These are phyloP conservation scores for Sinohyriopsis cumingii DNA, from an alignment of 2,888 invertebrate genomes.

Conservation along the genomic window DNA sequence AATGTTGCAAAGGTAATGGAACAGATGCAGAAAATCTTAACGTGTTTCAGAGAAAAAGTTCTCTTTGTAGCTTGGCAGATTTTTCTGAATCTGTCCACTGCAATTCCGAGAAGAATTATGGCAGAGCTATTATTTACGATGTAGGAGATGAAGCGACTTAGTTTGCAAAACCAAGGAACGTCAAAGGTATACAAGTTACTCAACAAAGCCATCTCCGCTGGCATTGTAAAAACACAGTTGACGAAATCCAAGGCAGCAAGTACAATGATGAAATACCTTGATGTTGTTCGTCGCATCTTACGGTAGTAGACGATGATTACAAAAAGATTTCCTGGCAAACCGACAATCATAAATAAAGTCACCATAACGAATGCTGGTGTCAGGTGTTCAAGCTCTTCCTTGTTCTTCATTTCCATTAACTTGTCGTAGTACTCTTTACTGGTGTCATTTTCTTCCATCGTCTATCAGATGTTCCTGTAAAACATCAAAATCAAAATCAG, in stretches of 20 bases:
- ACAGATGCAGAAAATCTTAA: slow-evolving; percentile 36
- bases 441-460: no score
- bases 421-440: no score
- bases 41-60: slow-evolving; percentile 38
- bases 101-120: slow-evolving; percentile 43
- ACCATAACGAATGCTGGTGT: slow-evolving; percentile 50
- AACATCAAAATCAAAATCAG: no score
- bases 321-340: slow-evolving; percentile 45
- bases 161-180: slow-evolving; percentile 40
- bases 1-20: slow-evolving; percentile 31
- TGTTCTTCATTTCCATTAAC: not conserved
- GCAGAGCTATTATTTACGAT: slow-evolving; percentile 48
- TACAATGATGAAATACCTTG: slow-evolving; percentile 44
- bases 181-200: slow-evolving; percentile 42
- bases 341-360: slow-evolving; percentile 42
- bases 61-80: slow-evolving; percentile 41
- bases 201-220: slow-evolving; percentile 40
- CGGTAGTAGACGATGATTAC: slow-evolving; percentile 43
- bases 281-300: slow-evolving; percentile 44
- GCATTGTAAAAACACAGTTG: slow-evolving; percentile 49
- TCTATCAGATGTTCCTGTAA: no score
- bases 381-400: slow-evolving; percentile 21
- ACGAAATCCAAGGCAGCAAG: slow-evolving; percentile 48
- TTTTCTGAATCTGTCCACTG: slow-evolving; percentile 47
- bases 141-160: slow-evolving; percentile 42